Evolutionary conservation across 2,113 vertebrate genomes (phyloP).

Genomic region (Antigone vipio): DNA sequence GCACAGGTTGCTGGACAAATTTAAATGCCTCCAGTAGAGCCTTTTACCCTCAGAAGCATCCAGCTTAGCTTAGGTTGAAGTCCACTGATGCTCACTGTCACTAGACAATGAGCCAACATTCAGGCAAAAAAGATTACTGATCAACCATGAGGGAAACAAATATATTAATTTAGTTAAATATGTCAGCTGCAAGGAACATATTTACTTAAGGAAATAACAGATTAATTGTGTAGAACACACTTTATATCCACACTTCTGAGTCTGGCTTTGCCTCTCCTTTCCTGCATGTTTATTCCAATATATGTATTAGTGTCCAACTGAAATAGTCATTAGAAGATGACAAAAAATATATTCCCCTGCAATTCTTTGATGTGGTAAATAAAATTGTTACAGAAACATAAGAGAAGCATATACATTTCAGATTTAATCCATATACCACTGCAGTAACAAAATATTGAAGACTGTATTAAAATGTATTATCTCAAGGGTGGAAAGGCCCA

Average conservation of each 20-base stretch:
- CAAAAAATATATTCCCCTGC: neutral
- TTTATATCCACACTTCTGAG: neutral
- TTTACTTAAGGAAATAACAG: neutral
- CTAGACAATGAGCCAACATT: neutral
- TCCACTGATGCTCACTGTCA: neutral
- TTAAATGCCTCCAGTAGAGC: neutral
- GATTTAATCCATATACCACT: neutral
- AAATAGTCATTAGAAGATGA: neutral
- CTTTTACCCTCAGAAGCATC: neutral
- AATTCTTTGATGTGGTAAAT: neutral
- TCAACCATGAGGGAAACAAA: neutral
- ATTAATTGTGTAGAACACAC: neutral
- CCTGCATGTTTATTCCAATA: neutral
- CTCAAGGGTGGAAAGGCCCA: neutral
- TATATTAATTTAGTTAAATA: neutral
- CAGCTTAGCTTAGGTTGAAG: neutral
- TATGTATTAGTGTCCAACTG: neutral
- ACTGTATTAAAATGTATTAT: constrained; percentile 6
- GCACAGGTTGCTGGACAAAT: neutral
- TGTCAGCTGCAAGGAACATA: neutral
- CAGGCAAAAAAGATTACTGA: neutral
- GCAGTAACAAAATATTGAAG: neutral
- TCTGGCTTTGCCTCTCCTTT: neutral
- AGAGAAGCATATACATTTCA: neutral
- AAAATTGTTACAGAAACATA: neutral